These are phyloP conservation scores for Tychaedon coryphoeus DNA, from an alignment of 2,113 vertebrate species.

Conservation along the genomic window DNA sequence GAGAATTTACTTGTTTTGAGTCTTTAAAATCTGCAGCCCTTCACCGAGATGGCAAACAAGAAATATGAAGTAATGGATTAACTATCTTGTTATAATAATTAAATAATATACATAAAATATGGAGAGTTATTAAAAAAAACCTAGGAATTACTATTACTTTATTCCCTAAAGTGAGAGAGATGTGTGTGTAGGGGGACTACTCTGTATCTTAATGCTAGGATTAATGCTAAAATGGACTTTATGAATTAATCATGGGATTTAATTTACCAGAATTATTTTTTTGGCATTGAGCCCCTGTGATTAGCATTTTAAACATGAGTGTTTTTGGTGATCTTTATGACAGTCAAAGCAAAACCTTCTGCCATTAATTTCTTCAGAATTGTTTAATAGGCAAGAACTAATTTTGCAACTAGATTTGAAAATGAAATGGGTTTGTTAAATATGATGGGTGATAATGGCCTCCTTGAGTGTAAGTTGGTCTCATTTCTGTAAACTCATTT, in stretches of 20 bases:
- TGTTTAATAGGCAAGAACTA: constrained; percentile 54
- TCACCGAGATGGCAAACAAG: background rate
- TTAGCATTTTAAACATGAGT: constrained; percentile 61
- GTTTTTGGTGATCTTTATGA: constrained; percentile 55
- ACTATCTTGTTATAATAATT: constrained; percentile 15
- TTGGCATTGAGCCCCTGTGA: constrained; percentile 57
- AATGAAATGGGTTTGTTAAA: constrained; percentile 47
- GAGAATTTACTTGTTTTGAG: background rate
- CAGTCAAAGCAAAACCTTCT: constrained; percentile 54
- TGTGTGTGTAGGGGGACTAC: background rate
- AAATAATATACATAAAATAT: background rate
- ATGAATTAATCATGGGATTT: constrained; percentile 67
- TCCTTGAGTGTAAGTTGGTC: background rate
- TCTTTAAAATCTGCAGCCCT: background rate
- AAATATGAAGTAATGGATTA: background rate
- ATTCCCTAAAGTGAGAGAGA: constrained; percentile 4
- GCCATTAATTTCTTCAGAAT: constrained; percentile 51
- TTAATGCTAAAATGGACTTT: constrained; percentile 60
- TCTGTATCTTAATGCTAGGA: constrained; percentile 52
- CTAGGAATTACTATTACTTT: constrained; percentile 39
- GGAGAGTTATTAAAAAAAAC: constrained; percentile 13
- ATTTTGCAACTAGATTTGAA: constrained; percentile 49
- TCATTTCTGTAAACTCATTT: background rate
- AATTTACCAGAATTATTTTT: constrained; percentile 65
- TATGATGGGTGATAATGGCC: constrained; percentile 21